phyloP scores from a whole-genome alignment of 2,113 vertebrate genomes.

The Enhydra lutris region DNA sequence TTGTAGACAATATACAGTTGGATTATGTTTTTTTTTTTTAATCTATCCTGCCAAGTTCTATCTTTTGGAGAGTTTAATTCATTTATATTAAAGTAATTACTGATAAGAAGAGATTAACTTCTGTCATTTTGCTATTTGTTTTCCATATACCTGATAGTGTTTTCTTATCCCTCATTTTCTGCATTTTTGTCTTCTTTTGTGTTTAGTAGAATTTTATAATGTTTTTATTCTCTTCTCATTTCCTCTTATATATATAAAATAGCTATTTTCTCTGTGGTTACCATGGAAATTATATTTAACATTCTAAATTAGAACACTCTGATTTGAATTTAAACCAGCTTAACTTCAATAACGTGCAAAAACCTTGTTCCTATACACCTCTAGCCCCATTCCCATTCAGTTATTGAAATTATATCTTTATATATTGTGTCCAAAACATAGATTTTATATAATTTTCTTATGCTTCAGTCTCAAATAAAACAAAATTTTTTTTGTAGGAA shows the following conservation, averaged over 20 bases:
- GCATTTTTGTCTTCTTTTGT: not conserved
- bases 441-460: not conserved
- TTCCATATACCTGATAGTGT: not conserved
- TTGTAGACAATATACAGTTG: not conserved
- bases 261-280: not conserved
- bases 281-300: not conserved
- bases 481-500: not conserved
- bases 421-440: not conserved
- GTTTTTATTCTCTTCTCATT: not conserved
- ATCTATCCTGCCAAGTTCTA: not conserved
- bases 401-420: not conserved
- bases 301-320: not conserved
- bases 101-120: not conserved
- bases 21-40: not conserved
- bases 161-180: not conserved
- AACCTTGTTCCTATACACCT: not conserved
- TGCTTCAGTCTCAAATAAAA: not conserved
- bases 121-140: not conserved
- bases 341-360: not conserved
- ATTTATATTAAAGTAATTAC: not conserved
- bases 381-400: not conserved
- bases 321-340: not conserved
- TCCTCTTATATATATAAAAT: not conserved
- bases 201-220: not conserved
- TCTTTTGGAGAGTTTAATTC: not conserved